These are phyloP conservation scores for Tragelaphus buxtoni DNA, from an alignment of 2,113 vertebrate genomes.

Conservation along the genomic window DNA sequence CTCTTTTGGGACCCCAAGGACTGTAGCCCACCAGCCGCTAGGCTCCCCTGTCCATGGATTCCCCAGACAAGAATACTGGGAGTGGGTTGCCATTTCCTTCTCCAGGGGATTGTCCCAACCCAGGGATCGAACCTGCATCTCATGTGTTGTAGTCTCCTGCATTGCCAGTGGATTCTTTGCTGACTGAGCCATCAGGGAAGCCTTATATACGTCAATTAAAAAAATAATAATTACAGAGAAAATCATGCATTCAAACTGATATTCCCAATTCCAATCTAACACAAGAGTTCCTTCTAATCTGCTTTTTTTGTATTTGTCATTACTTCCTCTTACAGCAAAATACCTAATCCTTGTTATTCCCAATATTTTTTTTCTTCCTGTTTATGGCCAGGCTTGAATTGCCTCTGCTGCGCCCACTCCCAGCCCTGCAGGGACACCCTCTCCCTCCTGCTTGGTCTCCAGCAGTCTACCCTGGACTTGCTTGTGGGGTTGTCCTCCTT, in stretches of 20 bases:
- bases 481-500: background rate
- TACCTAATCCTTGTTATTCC: background rate
- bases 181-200: background rate
- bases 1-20: background rate
- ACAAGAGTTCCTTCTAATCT: background rate
- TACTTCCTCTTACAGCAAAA: background rate
- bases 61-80: background rate
- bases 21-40: background rate
- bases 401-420: background rate
- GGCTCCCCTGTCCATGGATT: background rate
- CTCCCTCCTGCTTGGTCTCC: background rate
- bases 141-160: background rate
- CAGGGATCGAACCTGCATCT: background rate
- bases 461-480: background rate
- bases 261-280: background rate
- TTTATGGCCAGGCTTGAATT: background rate
- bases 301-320: background rate
- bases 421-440: background rate
- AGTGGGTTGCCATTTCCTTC: background rate
- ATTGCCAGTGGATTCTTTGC: background rate
- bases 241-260: background rate
- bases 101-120: background rate
- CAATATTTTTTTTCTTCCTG: background rate
- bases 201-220: background rate
- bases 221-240: background rate